Conservation (phyloP, 2,888 invertebrate species). For the Cosmorhoe ocellata region DNA sequence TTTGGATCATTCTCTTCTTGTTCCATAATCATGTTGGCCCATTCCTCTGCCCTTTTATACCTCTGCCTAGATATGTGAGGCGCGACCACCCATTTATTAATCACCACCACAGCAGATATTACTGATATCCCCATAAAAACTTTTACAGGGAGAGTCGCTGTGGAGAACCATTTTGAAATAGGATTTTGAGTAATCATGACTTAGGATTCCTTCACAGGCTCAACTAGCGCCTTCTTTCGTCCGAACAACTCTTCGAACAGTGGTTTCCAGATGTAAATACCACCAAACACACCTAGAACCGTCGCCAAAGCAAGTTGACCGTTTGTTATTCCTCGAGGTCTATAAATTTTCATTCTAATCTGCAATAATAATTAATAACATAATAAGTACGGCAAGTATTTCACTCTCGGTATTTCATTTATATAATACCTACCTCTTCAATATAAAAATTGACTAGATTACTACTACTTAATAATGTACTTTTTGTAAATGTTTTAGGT, state of each 20-base stretch:
- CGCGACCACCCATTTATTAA: constrained; percentile 50
- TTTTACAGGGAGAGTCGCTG: constrained; percentile 60
- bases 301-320: constrained; percentile 65
- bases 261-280: constrained; percentile 80
- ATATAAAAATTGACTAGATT: no score
- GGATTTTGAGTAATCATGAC: constrained; percentile 44
- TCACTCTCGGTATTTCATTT: no score
- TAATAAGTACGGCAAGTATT: no score
- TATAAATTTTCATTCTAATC: constrained; percentile 69
- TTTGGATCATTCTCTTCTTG: constrained; percentile 55
- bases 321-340: constrained; percentile 62
- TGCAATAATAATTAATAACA: constrained; percentile 5
- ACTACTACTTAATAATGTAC: no score
- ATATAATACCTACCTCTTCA: no score
- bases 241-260: constrained; percentile 58
- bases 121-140: constrained; percentile 65
- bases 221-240: constrained; percentile 34
- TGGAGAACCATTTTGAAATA: constrained; percentile 42
- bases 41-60: constrained; percentile 58
- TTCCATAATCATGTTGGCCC: constrained; percentile 65
- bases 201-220: constrained; percentile 30
- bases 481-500: no score
- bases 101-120: constrained; percentile 51
- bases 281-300: constrained; percentile 68
- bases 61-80: constrained; percentile 53